Conservation (phyloP, 35 echinoderm and acorn worm genomes). For the Strongylocentrotus purpuratus region DNA sequence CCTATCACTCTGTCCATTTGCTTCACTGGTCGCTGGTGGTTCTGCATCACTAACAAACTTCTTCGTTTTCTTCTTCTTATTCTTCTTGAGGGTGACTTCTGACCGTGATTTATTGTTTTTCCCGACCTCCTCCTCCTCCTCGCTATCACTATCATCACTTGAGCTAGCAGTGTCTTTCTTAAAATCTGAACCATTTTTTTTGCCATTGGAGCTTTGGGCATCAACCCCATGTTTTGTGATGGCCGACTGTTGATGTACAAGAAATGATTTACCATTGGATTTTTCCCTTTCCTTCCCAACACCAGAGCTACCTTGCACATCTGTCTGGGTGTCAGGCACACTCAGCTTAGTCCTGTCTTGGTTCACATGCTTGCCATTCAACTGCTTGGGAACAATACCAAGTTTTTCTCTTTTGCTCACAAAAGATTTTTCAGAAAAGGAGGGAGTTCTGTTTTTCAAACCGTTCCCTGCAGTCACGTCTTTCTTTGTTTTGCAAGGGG, state of each 20-base stretch:
- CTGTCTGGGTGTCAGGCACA: neutral
- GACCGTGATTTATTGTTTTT: slow-evolving; percentile 25
- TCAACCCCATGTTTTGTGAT: neutral
- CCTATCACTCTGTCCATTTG: neutral
- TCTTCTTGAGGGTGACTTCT: neutral
- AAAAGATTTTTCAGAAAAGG: neutral
- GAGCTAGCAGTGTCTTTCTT: neutral
- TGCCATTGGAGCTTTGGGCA: slow-evolving; percentile 44
- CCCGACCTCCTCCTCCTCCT: slow-evolving; percentile 26
- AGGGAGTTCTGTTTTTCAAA: neutral
- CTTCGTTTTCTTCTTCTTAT: slow-evolving; percentile 64
- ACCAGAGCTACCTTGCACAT: neutral
- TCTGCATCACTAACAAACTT: slow-evolving; percentile 35
- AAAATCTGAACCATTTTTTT: neutral
- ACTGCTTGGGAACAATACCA: neutral
- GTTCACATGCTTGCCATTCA: neutral
- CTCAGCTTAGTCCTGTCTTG: slow-evolving; percentile 32
- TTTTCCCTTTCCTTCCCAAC: slow-evolving; percentile 22
- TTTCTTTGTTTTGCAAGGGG: neutral
- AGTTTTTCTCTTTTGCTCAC: slow-evolving; percentile 24
- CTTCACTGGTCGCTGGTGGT: slow-evolving; percentile 36
- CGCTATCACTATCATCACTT: slow-evolving; percentile 35
- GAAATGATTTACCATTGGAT: neutral
- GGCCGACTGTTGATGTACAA: neutral
- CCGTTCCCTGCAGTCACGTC: neutral